Conservation (phyloP, 2,888 invertebrate genomes). For the Limnephilus rhombicus region DNA sequence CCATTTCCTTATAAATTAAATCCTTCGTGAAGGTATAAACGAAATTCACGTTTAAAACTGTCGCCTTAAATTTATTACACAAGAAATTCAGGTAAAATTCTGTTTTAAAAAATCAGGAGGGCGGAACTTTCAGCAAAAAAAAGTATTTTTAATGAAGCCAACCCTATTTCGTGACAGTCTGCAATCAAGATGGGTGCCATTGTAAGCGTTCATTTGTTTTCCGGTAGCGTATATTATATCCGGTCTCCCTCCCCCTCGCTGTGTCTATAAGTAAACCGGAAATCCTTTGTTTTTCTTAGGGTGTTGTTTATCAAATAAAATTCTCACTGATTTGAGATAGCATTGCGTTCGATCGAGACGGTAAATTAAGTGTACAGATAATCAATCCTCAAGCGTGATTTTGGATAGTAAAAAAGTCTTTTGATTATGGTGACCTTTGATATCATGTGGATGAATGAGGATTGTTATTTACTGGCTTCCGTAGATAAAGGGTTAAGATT, state of each 20-base stretch:
- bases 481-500: not conserved
- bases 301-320: slow-evolving; percentile 13
- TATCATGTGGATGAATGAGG: not conserved
- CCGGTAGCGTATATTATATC: slow-evolving; percentile 39
- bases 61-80: not conserved
- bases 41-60: not conserved
- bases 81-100: not conserved
- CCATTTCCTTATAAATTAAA: not conserved
- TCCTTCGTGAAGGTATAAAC: not conserved
- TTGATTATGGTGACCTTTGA: not conserved
- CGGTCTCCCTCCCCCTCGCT: slow-evolving; percentile 7
- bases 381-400: not conserved
- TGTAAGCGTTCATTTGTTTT: slow-evolving; percentile 46
- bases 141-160: not conserved
- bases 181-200: slow-evolving; percentile 47
- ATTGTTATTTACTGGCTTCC: not conserved
- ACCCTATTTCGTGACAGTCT: slow-evolving; percentile 41
- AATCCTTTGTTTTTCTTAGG: slow-evolving; percentile 47
- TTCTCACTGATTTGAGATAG: not conserved
- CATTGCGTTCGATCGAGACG: not conserved
- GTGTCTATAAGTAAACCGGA: slow-evolving; percentile 33
- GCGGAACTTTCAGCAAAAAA: slow-evolving; percentile 20
- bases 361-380: not conserved
- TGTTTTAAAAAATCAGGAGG: not conserved
- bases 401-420: not conserved